A percentile compares a stretch with the other conserved stretches of the same genome.
phyloP scores from a whole-genome alignment of 2,888 invertebrate genomes.

The Stenotaenia linearis region DNA sequence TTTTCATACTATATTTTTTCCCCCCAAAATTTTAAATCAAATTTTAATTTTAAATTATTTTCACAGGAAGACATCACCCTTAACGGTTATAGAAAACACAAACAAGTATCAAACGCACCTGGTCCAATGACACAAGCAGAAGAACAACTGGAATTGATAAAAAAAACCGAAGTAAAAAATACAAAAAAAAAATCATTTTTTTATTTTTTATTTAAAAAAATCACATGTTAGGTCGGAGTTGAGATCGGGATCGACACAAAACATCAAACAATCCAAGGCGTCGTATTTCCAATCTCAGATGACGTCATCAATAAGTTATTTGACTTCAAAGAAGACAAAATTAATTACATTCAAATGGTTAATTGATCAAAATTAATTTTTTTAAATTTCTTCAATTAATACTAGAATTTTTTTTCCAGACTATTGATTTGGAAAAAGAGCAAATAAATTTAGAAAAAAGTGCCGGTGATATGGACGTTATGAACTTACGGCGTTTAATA shows the following conservation, averaged over 20 bases:
- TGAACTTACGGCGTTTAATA: slow-evolving; percentile 67
- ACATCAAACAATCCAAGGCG: slow-evolving; percentile 84
- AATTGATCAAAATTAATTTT: background rate
- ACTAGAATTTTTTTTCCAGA: slow-evolving; percentile 41
- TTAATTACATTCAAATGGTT: slow-evolving; percentile 86
- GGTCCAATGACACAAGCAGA: slow-evolving; percentile 85
- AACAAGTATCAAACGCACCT: slow-evolving; percentile 70
- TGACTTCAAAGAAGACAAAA: slow-evolving; percentile 64
- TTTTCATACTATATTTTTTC: background rate
- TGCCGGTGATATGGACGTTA: slow-evolving; percentile 61
- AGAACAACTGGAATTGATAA: slow-evolving; percentile 74
- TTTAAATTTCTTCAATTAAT: background rate
- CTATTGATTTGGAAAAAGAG: slow-evolving; percentile 73
- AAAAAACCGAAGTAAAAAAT: slow-evolving; percentile 56
- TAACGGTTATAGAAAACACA: slow-evolving; percentile 72
- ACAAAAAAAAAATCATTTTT: background rate
- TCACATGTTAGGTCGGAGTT: slow-evolving; percentile 51
- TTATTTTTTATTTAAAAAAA: background rate
- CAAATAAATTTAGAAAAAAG: slow-evolving; percentile 69
- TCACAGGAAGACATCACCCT: slow-evolving; percentile 78
- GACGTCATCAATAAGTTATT: slow-evolving; percentile 68
- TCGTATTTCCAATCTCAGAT: slow-evolving; percentile 79
- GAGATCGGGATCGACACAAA: slow-evolving; percentile 74
- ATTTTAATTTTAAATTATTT: slow-evolving; percentile 36
- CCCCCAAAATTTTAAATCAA: background rate